A percentile compares a stretch with the other conserved stretches of the same genome.
phyloP scores from a whole-genome alignment of 1,140 invertebrate species.

The Lepidurus arcticus region DNA sequence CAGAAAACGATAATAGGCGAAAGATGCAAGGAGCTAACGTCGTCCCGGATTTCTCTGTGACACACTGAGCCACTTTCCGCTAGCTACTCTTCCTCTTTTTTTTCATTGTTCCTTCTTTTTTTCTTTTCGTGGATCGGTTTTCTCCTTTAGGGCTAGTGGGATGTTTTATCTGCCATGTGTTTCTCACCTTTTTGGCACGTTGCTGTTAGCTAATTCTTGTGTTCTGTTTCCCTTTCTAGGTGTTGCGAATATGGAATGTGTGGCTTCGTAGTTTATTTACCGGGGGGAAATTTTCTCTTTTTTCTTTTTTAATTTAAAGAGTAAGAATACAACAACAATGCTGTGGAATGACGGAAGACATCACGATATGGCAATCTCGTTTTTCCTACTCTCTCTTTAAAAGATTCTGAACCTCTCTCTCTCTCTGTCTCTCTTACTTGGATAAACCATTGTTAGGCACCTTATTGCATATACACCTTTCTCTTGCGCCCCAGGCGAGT shows the following conservation, averaged over 20 bases:
- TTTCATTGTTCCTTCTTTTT: neutral
- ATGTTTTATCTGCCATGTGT: too few relatives aligned
- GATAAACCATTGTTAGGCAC: neutral
- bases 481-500: neutral
- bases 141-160: neutral
- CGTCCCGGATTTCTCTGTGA: constrained; percentile 14
- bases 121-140: neutral
- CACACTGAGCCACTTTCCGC: constrained; percentile 12
- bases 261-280: too few relatives aligned
- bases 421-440: neutral
- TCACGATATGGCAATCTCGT: too few relatives aligned
- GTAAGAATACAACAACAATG: too few relatives aligned
- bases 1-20: neutral
- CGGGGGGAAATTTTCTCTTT: too few relatives aligned
- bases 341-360: too few relatives aligned
- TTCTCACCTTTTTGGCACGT: too few relatives aligned
- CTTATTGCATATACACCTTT: neutral
- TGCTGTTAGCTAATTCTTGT: too few relatives aligned
- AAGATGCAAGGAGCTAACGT: neutral
- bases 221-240: too few relatives aligned
- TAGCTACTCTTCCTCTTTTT: neutral
- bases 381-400: too few relatives aligned
- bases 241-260: too few relatives aligned
- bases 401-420: neutral
- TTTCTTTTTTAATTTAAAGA: too few relatives aligned